phyloP scores from a whole-genome alignment of 2,888 invertebrate genomes.

The Myopa tessellatipennis region DNA sequence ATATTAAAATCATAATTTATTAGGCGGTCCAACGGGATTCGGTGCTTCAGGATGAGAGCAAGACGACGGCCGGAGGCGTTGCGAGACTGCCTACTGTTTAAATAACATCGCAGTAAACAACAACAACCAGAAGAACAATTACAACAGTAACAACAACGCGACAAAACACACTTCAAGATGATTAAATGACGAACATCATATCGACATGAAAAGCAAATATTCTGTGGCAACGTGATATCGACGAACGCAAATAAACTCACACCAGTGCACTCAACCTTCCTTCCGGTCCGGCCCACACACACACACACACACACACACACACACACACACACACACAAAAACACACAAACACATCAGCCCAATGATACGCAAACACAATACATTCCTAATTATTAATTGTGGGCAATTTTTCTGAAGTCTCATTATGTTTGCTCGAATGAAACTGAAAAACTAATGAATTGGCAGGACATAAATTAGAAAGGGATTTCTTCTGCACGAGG shows the following conservation, averaged over 20 bases:
- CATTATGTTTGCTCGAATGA: slow-evolving; percentile 49
- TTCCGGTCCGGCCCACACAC: neutral
- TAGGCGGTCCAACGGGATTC: too few species aligned
- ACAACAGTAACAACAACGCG: slow-evolving; percentile 15
- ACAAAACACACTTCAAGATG: slow-evolving; percentile 36
- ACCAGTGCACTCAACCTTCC: neutral
- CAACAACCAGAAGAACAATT: slow-evolving; percentile 8
- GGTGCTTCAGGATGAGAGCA: too few species aligned
- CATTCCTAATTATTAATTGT: slow-evolving; percentile 54
- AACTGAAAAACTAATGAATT: slow-evolving; percentile 47
- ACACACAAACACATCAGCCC: neutral
- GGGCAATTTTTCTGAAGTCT: slow-evolving; percentile 53
- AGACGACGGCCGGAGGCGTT: too few species aligned
- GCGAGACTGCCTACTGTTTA: too few species aligned
- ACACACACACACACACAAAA: neutral
- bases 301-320: neutral
- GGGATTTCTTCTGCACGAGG: slow-evolving; percentile 9
- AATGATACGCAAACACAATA: slow-evolving; percentile 46
- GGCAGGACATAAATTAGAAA: slow-evolving; percentile 50
- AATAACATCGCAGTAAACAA: too few species aligned
- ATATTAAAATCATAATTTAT: too few species aligned
- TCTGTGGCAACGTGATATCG: slow-evolving; percentile 32
- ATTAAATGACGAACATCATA: slow-evolving; percentile 33
- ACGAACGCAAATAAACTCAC: slow-evolving; percentile 28
- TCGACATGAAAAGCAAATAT: slow-evolving; percentile 34